Evolutionary conservation across 1,140 invertebrate species (phyloP), one percentile per base, ranked within the genome.

Genomic region (Leptoteleia sp.): DNA sequence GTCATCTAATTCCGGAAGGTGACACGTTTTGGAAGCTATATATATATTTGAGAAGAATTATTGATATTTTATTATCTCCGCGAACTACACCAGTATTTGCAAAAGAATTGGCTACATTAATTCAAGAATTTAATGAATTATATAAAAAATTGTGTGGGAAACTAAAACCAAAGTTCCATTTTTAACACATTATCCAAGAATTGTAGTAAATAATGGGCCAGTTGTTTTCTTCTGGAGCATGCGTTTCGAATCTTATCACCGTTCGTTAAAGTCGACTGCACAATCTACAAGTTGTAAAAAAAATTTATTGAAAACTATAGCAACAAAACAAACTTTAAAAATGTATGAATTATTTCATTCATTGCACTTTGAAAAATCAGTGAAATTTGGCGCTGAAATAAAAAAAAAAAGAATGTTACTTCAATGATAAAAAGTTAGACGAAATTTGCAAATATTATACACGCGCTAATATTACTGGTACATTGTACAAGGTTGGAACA

Each of bases 81-180:
- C 12, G 43, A 7, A 1, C 31, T 8, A 47, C 31, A 8, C 11
- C 15, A 1, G 4, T 25, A 0, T 22, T 29, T 16, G 12, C 25
- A 15, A 31, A 31, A 47, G 9, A 12, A 1, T 47, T 47, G 7
- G 12, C 9, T 16, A 17, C 8, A 13, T 29, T 47, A 22, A 47
- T 47, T 4, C 0, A 4, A 47, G n/a, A 47, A 5, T 12, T 13
- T 1, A 47, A 47, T 9, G 6, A 47, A 16, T 16, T 47, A 11
- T 47, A 29, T 22, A 8, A 4, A 31, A 29, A 15, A 15, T 31
- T 47, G 1, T 47, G n/a, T 7, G 43, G 12, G 15, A 16, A 29
- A 7, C 3, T 47, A 1, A 47, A 47, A 31, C 22, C 43, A 25
- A 29, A 47, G 13, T 45, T 45, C 16, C 42, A 45, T 45, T 27